Base-by-base conservation (phyloP, 2,113 vertebrate species). In the Antechinus stuartii region DNA sequence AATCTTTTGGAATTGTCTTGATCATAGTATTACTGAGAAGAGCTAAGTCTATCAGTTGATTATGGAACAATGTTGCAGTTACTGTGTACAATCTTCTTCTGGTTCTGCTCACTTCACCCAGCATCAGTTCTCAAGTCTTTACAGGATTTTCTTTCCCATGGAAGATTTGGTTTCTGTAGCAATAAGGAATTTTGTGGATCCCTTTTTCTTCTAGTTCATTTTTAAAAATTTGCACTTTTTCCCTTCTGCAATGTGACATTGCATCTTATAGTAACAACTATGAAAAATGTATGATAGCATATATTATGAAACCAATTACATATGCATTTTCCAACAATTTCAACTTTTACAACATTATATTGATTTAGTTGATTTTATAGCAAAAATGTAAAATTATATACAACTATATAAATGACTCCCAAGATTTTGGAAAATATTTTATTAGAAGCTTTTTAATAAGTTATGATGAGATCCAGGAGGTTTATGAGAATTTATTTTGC, bases 161-260 rank as follows among this genome's bases (percentile, higher is more conserved):
- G 96, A 97, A 54, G 96, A 96, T 95, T 68, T 90, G 12, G 97
- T 98, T 98, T 98, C 98, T 97, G 46, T 98, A 96, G 98, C 96
- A 98, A 98, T 98, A 55, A 92, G 94, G 97, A 98, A 96, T 95
- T 97, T 95, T 94, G 54, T 91, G 57, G 95, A 94, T 91, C 93
- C 93, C 93, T 91, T n/a, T 56, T 96, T 98, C 94, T 93, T 98
- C 98, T 95, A 97, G 96, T 97, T 98, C 95, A 97, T 94, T 96
- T 98, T 98, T 49, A 98, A 93, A 97, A 90, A 76, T 94, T 93
- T 97, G 91, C 93, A 97, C 96, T 97, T 97, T 98, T 96, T 98
- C 98, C 97, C 91, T 95, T 93, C 97, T 97, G 50, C 95, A 97
- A 98, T 96, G 96, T 98, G 96, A 91, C 95, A 98, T 96, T 97